Evolutionary conservation across 1,140 invertebrate genomes (phyloP).

Genomic region (Achroia grisella): DNA sequence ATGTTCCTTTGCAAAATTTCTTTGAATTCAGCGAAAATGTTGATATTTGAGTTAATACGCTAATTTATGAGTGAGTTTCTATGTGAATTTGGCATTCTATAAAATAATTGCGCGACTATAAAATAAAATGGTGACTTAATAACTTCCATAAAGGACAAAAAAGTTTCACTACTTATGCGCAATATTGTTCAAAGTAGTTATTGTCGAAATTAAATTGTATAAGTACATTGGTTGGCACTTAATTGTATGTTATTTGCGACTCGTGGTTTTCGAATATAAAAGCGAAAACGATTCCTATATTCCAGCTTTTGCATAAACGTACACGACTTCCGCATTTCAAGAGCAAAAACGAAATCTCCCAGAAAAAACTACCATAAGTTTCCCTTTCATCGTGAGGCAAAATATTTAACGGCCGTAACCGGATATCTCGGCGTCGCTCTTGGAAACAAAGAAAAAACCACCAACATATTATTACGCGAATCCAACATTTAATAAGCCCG

Average conservation of each 20-base stretch:
- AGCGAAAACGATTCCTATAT: conserved; percentile 62
- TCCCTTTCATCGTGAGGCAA: conserved; percentile 67
- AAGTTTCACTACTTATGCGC: conserved; percentile 36
- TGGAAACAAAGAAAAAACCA: conserved; percentile 69
- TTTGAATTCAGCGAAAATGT: conserved; percentile 58
- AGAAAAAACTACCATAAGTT: conserved; percentile 63
- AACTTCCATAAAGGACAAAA: neutral
- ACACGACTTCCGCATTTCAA: conserved; percentile 59
- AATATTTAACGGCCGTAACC: conserved; percentile 72
- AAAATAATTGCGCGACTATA: too few species aligned
- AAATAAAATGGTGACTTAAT: too few species aligned
- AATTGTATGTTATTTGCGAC: conserved; percentile 59
- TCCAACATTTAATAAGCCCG: conserved; percentile 71
- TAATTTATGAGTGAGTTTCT: conserved; percentile 37
- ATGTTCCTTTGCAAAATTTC: conserved; percentile 62
- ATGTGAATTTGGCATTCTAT: conserved; percentile 6
- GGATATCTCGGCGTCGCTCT: conserved; percentile 57
- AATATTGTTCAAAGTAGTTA: conserved; percentile 38
- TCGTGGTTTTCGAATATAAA: conserved; percentile 43
- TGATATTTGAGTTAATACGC: conserved; percentile 66
- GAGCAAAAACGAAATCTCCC: conserved; percentile 61
- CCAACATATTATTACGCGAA: conserved; percentile 70
- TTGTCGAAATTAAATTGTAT: conserved; percentile 32
- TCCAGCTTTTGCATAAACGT: conserved; percentile 65
- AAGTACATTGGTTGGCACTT: conserved; percentile 8